phyloP scores from a whole-genome alignment of 2,888 invertebrate species.

The Mythimna lalbum region DNA sequence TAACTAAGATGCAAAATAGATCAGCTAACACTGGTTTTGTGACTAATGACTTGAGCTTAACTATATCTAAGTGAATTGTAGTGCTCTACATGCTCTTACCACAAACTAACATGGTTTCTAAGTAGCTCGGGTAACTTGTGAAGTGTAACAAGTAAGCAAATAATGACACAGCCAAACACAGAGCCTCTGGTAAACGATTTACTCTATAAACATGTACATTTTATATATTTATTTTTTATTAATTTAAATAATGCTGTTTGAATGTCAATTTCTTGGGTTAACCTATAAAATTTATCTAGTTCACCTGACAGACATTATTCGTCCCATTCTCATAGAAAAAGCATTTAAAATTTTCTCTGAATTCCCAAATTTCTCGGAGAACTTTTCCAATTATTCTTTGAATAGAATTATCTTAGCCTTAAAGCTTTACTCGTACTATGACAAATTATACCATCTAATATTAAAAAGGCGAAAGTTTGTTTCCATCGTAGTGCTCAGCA shows the following conservation, averaged over 20 bases:
- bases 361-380: not conserved
- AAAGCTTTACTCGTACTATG: not conserved
- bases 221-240: too few species aligned
- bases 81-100: slow-evolving; percentile 1
- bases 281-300: too few species aligned
- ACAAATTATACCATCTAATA: not conserved
- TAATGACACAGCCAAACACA: slow-evolving; percentile 8
- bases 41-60: not conserved
- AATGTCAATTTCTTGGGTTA: too few species aligned
- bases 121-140: not conserved
- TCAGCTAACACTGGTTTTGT: not conserved
- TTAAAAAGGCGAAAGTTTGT: too few species aligned
- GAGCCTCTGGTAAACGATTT: not conserved
- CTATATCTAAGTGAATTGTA: slow-evolving; percentile 6
- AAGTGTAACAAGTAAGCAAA: slow-evolving; percentile 26
- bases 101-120: slow-evolving; percentile 1
- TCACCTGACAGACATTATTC: not conserved
- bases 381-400: not conserved
- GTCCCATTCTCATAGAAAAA: not conserved
- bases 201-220: slow-evolving; percentile 10
- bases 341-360: not conserved
- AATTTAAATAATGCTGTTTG: not conserved
- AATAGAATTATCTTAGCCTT: not conserved
- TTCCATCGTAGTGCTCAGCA: too few species aligned
- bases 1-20: too few species aligned